Evolutionary conservation across 2,113 vertebrate species (phyloP).

Genomic region (Parus major): DNA sequence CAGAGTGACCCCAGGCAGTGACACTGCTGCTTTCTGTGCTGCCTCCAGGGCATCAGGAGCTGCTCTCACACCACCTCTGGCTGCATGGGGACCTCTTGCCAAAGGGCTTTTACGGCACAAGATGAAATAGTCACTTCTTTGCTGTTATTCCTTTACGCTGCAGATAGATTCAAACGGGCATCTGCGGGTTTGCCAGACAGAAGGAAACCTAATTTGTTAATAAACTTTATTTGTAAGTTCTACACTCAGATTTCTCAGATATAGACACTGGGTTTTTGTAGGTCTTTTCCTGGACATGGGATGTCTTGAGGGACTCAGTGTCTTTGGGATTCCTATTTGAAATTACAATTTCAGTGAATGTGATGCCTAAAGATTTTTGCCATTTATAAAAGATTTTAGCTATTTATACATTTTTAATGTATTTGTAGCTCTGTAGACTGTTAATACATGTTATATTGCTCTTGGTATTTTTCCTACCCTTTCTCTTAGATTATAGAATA

Average conservation of each 20-base stretch:
- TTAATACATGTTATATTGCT: background rate
- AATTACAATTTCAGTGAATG: background rate
- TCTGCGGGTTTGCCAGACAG: background rate
- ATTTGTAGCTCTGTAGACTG: background rate
- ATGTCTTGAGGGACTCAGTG: background rate
- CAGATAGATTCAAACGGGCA: background rate
- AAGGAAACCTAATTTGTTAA: background rate
- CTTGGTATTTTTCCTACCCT: background rate
- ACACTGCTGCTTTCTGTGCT: fast-evolving
- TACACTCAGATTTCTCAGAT: background rate
- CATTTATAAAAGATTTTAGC: background rate
- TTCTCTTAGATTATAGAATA: background rate
- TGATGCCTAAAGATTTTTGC: background rate
- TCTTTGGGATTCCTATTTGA: background rate
- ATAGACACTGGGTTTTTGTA: background rate
- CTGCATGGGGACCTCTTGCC: background rate
- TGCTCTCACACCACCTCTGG: background rate
- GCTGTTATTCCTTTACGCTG: background rate
- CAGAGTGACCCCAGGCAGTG: background rate
- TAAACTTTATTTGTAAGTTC: background rate
- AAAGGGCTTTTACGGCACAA: background rate
- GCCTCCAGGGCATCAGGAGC: background rate
- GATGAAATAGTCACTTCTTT: background rate
- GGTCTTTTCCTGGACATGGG: background rate
- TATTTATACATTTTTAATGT: background rate